Base-by-base conservation (phyloP, 1,140 invertebrate genomes). In the Caerostris darwini region DNA sequence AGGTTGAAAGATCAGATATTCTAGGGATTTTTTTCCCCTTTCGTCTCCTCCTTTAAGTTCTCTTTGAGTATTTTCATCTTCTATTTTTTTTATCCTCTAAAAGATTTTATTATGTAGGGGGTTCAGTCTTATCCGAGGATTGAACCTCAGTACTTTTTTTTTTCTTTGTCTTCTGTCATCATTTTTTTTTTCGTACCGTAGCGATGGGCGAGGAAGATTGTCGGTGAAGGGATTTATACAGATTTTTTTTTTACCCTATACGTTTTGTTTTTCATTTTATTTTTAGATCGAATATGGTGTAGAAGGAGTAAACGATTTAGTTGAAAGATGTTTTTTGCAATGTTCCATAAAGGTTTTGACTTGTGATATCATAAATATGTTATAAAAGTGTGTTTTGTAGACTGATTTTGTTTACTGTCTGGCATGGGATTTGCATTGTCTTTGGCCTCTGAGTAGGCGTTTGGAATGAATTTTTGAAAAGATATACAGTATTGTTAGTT, bases 1-100 rank as follows among this genome's bases (percentile, higher is more conserved):
- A 82, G 89, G 89, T 90, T 90, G 89, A 90, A 90, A 90, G 89
- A 90, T 81, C 89, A 81, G 89, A 90, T 90, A 90, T 90, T 90
- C 89, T 34, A 90, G 19, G 81, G 89, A n/a, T 81, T n/a, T 90
- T 90, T 90, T 71, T 69, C 10, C 14, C 58, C 53, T 19, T 6
- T 53, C 85, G 8, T 17, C 50, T 58, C 57, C 58, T 85, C 82
- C 58, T 12, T 54, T 34, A 87, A 61, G 53, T 54, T 69, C 57
- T 56, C 67, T 71, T 57, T 19, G 50, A 17, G 61, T n/a, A 71
- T 90, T 69, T 90, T n/a, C n/a, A n/a, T n/a, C n/a, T 90, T 90
- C 53, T 56, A 57, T 2, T 34, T 34, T 2, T 34, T 34, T 34
- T 90, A 64, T 87, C 59, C 50, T 5, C 50, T 57, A 69, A 90